Base-by-base conservation (phyloP, 2,113 vertebrate species). In the Zapus hudsonius region DNA sequence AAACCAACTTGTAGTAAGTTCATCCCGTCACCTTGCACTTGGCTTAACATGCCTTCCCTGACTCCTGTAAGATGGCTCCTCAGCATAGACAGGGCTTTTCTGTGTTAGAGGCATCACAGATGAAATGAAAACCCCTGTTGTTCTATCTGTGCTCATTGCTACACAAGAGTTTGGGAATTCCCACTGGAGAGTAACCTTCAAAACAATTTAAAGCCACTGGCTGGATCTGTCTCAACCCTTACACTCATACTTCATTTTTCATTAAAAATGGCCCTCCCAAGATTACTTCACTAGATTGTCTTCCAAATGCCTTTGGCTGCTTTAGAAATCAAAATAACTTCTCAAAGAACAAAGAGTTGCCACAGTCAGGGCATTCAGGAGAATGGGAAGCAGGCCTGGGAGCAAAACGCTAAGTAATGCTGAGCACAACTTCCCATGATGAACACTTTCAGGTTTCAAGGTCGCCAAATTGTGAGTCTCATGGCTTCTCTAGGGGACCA, bases 241-340 rank as follows among this genome's bases (percentile, higher is more conserved):
- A 78, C 0, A 40, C 9, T 69, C 61, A 42, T 38, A 27, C 1
- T 2, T 91, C 66, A 52, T 87, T 95, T 95, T 86, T 93, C 76
- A 87, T 63, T 84, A 42, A 74, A 90, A 86, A 59, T 64, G 57
- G 47, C 67, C 73, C 73, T 94, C 23, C 79, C 61, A 91, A 23
- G 10, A 80, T 78, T 63, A 94, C 70, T 94, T 91, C 75, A 91
- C 55, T 73, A 81, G 67, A 76, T 52, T 76, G 66, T 15, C 61
- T 36, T 96, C 57, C 55, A 95, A 70, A 84, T 89, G 63, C 25
- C 67, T 81, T 64, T 57, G 31, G 64, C 61, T 92, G 4, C 75
- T 91, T 94, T 80, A 83, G 94, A 91, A 64, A 67, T 75, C 63
- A 82, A 93, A n/a, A 42, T 91, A 7, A 22, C 33, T 95, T 61